phyloP scores from a whole-genome alignment of 2,113 vertebrate genomes.

The Diadophis punctatus region DNA sequence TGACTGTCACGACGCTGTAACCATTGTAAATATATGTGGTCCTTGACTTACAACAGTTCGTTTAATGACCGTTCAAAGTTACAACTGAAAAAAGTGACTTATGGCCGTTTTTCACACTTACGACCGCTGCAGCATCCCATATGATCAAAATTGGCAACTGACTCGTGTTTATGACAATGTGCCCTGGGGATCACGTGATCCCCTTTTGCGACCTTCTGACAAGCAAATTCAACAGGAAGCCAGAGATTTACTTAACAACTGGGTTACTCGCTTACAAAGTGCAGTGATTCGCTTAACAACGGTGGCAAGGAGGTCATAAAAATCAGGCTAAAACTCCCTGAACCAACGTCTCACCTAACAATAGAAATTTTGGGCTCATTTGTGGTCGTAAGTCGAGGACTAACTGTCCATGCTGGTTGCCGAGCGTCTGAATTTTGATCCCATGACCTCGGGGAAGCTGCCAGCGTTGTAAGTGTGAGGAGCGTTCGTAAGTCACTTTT shows the following conservation, averaged over 20 bases:
- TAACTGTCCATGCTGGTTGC: no score
- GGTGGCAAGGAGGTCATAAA: neutral
- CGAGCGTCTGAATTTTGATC: neutral
- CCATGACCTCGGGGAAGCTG: fast-evolving
- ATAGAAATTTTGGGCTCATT: neutral
- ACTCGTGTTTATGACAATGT: neutral
- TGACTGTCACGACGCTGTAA: neutral
- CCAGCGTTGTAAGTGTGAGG: neutral
- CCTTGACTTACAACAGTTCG: neutral
- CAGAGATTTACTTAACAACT: neutral
- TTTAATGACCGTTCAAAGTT: neutral
- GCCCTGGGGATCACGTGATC: no score
- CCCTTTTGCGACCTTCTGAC: neutral
- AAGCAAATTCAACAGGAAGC: neutral
- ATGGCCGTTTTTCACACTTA: neutral
- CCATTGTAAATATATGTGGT: neutral
- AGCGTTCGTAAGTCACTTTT: neutral
- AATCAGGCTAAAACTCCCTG: neutral
- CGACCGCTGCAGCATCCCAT: neutral
- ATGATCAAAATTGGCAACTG: neutral
- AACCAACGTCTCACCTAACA: neutral
- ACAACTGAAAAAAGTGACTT: neutral
- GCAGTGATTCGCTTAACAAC: neutral
- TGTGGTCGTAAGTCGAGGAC: neutral
- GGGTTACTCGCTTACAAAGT: neutral